Percentiles rank a stretch among this genome's conserved stretches.
Conservation (phyloP, 2,888 invertebrate genomes). For the Conistra vaccinii region DNA sequence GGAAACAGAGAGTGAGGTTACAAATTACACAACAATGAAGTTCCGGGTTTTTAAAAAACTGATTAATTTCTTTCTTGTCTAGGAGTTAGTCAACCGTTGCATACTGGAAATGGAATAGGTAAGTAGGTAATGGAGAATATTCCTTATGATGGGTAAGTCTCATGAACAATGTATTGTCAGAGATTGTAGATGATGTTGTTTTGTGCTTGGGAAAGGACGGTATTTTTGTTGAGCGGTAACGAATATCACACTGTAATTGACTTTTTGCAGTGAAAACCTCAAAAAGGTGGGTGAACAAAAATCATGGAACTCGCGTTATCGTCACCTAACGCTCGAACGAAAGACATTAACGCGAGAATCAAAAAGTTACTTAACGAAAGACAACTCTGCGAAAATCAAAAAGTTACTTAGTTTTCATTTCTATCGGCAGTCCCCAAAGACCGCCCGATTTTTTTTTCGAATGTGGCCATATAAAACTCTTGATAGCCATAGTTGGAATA, state of each 20-base stretch:
- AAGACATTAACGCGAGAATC: too few relatives aligned
- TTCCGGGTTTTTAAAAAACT: neutral
- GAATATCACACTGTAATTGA: neutral
- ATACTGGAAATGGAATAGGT: neutral
- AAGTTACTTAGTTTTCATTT: too few relatives aligned
- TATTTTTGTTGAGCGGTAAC: neutral
- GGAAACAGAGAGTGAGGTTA: neutral
- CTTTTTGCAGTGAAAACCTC: too few relatives aligned
- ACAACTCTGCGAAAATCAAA: too few relatives aligned
- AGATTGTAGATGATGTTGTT: neutral
- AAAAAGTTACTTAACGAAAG: too few relatives aligned
- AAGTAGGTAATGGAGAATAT: neutral
- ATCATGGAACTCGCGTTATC: too few relatives aligned
- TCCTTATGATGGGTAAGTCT: neutral
- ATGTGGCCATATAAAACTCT: neutral
- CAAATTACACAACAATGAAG: neutral
- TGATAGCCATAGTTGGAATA: neutral
- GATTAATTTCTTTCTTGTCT: constrained; percentile 19
- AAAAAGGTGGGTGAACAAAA: too few relatives aligned
- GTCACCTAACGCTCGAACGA: too few relatives aligned
- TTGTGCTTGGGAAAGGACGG: neutral
- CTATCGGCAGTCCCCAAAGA: too few relatives aligned
- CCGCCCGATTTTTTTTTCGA: neutral
- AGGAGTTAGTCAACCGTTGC: neutral
- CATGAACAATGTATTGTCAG: neutral